Evolutionary conservation across 2,888 invertebrate species (phyloP).

Genomic region (Meandrusa payeni): DNA sequence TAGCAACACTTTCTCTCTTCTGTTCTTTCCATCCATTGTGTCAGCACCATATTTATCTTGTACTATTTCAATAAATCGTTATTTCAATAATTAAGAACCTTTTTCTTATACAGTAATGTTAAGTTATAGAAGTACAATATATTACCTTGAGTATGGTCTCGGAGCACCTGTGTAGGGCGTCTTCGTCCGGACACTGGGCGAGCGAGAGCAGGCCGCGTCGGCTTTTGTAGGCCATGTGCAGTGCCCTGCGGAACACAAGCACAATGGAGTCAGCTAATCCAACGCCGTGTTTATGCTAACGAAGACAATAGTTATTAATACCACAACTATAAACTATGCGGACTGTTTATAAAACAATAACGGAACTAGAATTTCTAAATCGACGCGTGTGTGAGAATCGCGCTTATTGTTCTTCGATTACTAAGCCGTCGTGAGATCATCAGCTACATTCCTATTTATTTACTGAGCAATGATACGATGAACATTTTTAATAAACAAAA

Average conservation of each 20-base stretch:
- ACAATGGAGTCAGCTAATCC: slow-evolving; percentile 59
- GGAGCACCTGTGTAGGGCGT: slow-evolving; percentile 54
- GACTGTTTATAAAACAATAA: slow-evolving; percentile 69
- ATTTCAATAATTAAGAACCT: too few species aligned
- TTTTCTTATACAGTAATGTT: too few species aligned
- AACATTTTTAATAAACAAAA: too few species aligned
- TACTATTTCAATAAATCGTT: too few species aligned
- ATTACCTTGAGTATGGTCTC: slow-evolving; percentile 74
- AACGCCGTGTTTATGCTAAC: slow-evolving; percentile 53
- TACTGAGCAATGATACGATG: too few species aligned
- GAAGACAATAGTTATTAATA: slow-evolving; percentile 74
- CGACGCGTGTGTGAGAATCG: slow-evolving; percentile 45
- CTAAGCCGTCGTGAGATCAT: slow-evolving; percentile 16
- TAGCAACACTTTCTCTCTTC: too few species aligned
- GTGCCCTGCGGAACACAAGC: slow-evolving; percentile 55
- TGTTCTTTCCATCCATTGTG: too few species aligned
- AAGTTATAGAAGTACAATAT: too few species aligned
- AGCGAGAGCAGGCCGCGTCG: slow-evolving; percentile 64
- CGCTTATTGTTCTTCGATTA: slow-evolving; percentile 15
- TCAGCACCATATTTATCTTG: too few species aligned
- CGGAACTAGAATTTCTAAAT: slow-evolving; percentile 60
- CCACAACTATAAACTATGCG: slow-evolving; percentile 64
- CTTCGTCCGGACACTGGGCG: slow-evolving; percentile 65
- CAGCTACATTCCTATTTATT: slow-evolving; percentile 2
- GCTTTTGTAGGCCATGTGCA: slow-evolving; percentile 77